phyloP scores from a whole-genome alignment of 2,113 vertebrate species.

The Triplophysa dalaica region DNA sequence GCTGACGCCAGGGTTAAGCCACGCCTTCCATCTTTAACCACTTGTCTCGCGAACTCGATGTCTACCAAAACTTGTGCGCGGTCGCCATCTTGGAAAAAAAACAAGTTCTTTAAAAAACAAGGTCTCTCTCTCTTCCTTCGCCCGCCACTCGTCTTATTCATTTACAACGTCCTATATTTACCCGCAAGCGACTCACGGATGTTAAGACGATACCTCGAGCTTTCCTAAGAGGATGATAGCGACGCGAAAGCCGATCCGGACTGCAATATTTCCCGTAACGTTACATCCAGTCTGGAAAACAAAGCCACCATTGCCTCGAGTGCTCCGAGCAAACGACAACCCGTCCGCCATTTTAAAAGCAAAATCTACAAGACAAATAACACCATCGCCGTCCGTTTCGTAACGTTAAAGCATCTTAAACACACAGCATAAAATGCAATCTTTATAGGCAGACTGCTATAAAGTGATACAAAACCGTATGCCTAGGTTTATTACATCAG shows the following conservation, averaged over 20 bases:
- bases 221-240: background rate
- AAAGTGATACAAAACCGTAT: slow-evolving; percentile 40
- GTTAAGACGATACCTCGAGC: slow-evolving; percentile 5
- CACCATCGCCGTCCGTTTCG: slow-evolving; percentile 42
- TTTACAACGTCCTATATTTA: slow-evolving; percentile 27
- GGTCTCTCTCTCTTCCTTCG: background rate
- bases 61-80: background rate
- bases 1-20: slow-evolving; percentile 31
- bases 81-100: slow-evolving; percentile 45
- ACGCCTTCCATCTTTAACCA: slow-evolving; percentile 62
- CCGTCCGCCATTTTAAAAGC: slow-evolving; percentile 68
- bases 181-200: slow-evolving; percentile 14
- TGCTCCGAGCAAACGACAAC: slow-evolving; percentile 62
- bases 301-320: slow-evolving; percentile 47
- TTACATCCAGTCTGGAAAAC: slow-evolving; percentile 20
- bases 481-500: slow-evolving; percentile 45
- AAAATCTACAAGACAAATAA: slow-evolving; percentile 50
- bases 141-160: background rate
- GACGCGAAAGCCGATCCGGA: slow-evolving; percentile 23
- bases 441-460: slow-evolving; percentile 78
- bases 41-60: slow-evolving; percentile 41
- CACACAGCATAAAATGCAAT: slow-evolving; percentile 64
- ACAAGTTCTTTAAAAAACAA: slow-evolving; percentile 39
- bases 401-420: slow-evolving; percentile 21
- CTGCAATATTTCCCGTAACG: background rate